These are phyloP conservation scores for Pogonocherus hispidulus DNA, from an alignment of 2,888 invertebrate species.

Conservation along the genomic window DNA sequence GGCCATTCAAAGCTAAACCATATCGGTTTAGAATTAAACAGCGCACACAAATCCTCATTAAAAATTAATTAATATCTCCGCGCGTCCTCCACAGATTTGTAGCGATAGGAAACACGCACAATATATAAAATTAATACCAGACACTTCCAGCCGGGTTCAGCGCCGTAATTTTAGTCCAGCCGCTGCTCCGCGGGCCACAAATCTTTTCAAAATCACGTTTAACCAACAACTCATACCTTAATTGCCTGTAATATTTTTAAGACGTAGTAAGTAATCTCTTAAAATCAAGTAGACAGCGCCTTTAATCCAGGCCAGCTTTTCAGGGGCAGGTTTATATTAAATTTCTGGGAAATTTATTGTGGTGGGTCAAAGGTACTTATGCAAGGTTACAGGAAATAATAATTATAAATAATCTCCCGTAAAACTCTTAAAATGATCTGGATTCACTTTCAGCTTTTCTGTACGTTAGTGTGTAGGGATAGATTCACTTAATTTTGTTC, in stretches of 20 bases:
- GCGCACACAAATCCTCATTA: conserved; percentile 47
- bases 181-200: conserved; percentile 39
- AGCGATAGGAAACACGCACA: conserved; percentile 46
- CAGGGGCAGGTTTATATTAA: conserved; percentile 45
- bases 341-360: conserved; percentile 43
- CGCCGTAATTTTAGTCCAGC: conserved; percentile 9
- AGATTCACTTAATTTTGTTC: too few relatives aligned
- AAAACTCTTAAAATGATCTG: background rate
- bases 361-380: conserved; percentile 31
- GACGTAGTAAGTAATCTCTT: conserved; percentile 48
- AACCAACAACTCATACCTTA: conserved; percentile 51
- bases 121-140: conserved; percentile 29
- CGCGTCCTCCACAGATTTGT: conserved; percentile 45
- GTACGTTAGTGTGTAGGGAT: too few relatives aligned
- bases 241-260: conserved; percentile 53
- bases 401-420: background rate
- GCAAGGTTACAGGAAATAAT: conserved; percentile 3
- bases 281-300: conserved; percentile 49
- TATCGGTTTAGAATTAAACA: background rate
- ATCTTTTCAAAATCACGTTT: conserved; percentile 51
- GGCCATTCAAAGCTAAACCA: background rate
- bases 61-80: conserved; percentile 51
- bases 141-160: conserved; percentile 13
- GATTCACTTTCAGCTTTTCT: too few relatives aligned
- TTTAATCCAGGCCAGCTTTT: conserved; percentile 40